These are phyloP conservation scores for Pogoniulus pusillus DNA, from an alignment of 2,797 vertebrate species.

Conservation along the genomic window DNA sequence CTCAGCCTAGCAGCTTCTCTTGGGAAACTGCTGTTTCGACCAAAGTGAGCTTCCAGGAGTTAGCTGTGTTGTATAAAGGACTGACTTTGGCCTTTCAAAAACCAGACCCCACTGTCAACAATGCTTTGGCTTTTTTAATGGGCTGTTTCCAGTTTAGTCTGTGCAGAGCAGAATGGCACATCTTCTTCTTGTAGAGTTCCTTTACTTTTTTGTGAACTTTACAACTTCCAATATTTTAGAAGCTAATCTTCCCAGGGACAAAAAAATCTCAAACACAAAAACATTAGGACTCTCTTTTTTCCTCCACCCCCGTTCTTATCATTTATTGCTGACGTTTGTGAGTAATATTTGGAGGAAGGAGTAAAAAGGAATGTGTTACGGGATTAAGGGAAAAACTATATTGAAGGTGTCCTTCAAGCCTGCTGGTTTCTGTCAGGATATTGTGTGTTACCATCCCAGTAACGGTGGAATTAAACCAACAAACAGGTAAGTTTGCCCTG, in stretches of 20 bases:
- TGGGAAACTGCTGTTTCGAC: neutral
- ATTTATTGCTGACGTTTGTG: neutral
- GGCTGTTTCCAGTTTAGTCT: neutral
- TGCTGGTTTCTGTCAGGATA: neutral
- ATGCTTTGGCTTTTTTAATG: neutral
- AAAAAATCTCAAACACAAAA: neutral
- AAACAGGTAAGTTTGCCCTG: neutral
- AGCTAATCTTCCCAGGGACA: neutral
- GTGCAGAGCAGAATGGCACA: neutral
- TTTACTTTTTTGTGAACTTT: neutral
- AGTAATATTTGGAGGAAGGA: neutral
- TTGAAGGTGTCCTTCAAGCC: neutral
- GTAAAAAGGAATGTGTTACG: accelerated
- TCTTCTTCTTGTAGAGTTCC: neutral
- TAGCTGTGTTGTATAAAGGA: neutral
- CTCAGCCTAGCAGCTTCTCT: neutral
- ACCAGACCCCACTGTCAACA: neutral
- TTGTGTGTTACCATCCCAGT: neutral
- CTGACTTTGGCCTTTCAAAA: neutral
- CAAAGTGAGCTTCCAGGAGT: neutral
- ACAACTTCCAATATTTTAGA: neutral
- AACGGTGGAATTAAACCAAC: neutral
- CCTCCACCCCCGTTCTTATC: neutral
- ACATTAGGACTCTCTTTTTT: neutral
- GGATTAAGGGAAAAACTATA: neutral